phyloP scores from a whole-genome alignment of 35 echinoderm and acorn worm genomes.

The Amphiura filiformis region DNA sequence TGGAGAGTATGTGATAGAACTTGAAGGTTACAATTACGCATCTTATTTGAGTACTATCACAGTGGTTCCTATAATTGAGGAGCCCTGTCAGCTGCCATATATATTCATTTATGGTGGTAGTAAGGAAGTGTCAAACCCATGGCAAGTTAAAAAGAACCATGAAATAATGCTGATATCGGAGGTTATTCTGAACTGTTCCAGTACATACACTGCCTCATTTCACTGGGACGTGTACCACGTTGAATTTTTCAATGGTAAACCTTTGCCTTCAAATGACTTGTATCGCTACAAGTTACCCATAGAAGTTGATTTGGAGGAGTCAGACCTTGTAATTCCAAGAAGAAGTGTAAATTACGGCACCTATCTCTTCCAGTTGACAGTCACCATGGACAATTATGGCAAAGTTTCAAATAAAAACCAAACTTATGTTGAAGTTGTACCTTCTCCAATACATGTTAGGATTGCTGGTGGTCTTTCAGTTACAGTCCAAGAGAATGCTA shows the following conservation, averaged over 20 bases:
- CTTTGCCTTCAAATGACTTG: slow-evolving; percentile 45
- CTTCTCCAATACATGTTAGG: slow-evolving; percentile 32
- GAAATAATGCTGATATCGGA: slow-evolving; percentile 39
- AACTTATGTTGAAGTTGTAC: slow-evolving; percentile 62
- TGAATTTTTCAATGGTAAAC: slow-evolving; percentile 20
- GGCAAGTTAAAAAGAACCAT: slow-evolving; percentile 34
- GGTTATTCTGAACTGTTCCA: slow-evolving; percentile 29
- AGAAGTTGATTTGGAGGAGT: slow-evolving; percentile 8
- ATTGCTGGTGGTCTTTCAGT: slow-evolving; percentile 60
- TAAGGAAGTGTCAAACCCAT: slow-evolving; percentile 45
- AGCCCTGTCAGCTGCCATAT: slow-evolving; percentile 51
- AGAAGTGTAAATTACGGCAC: slow-evolving; percentile 36
- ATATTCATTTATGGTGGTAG: slow-evolving; percentile 59
- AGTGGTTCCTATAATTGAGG: slow-evolving; percentile 39
- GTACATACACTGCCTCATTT: slow-evolving; percentile 9
- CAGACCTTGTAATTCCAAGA: slow-evolving; percentile 28
- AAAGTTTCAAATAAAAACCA: slow-evolving; percentile 58
- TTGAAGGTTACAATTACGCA: slow-evolving; percentile 58
- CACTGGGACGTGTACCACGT: slow-evolving; percentile 44
- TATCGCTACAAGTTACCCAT: slow-evolving; percentile 22
- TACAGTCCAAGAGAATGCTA: slow-evolving; percentile 27
- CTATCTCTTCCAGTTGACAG: slow-evolving; percentile 55
- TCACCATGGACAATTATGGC: slow-evolving; percentile 48
- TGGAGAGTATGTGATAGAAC: slow-evolving; percentile 22
- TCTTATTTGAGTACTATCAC: slow-evolving; percentile 16